Conservation (phyloP, 2,797 vertebrate genomes). For the Protosalanx chinensis region DNA sequence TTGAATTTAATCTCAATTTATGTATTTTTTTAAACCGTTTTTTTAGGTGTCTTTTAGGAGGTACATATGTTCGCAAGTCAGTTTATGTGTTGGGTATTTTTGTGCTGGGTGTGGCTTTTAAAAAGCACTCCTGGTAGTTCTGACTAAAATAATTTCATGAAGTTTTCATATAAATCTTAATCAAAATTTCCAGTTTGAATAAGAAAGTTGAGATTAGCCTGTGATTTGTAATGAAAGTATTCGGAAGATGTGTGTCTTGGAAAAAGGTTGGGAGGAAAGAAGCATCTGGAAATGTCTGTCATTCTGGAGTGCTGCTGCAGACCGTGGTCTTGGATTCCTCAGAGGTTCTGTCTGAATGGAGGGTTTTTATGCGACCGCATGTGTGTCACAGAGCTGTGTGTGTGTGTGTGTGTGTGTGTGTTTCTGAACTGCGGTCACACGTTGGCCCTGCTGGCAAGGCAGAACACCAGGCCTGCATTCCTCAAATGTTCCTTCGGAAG, state of each 20-base stretch:
- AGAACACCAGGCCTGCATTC: constrained; percentile 44
- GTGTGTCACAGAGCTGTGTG: constrained; percentile 40
- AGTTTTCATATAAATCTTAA: too few relatives aligned
- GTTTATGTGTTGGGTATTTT: too few relatives aligned
- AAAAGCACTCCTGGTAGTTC: too few relatives aligned
- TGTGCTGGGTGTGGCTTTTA: too few relatives aligned
- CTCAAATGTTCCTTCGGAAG: constrained; percentile 30
- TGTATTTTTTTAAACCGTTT: too few relatives aligned
- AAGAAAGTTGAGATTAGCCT: too few relatives aligned
- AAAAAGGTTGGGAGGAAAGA: background rate
- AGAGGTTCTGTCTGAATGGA: constrained; percentile 55
- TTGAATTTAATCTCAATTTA: too few relatives aligned
- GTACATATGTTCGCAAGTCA: too few relatives aligned
- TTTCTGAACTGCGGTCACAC: constrained; percentile 54
- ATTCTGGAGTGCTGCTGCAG: constrained; percentile 24
- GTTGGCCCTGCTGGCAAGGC: constrained; percentile 41
- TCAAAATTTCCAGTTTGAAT: too few relatives aligned
- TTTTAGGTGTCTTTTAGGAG: too few relatives aligned
- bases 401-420: constrained; percentile 27
- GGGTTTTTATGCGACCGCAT: constrained; percentile 51
- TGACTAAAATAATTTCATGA: too few relatives aligned
- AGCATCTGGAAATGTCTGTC: constrained; percentile 29
- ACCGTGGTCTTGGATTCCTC: constrained; percentile 51
- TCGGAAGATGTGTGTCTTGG: background rate
- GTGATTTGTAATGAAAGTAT: background rate